Conservation (phyloP, 2,888 invertebrate species). For the Eremobia ochroleuca region DNA sequence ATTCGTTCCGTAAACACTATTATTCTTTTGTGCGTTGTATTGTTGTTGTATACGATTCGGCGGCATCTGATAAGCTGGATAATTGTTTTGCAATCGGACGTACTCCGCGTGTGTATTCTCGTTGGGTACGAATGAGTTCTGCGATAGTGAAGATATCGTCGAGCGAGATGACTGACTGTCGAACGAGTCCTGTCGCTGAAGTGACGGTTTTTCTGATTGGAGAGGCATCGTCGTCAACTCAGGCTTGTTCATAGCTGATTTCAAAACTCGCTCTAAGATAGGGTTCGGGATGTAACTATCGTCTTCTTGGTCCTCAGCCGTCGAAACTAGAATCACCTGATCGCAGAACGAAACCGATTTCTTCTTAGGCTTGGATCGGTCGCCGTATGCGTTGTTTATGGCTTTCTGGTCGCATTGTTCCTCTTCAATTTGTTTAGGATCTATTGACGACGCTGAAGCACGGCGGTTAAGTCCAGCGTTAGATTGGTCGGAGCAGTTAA, state of each 20-base stretch:
- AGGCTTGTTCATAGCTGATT: constrained; percentile 95
- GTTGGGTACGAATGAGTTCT: constrained; percentile 82
- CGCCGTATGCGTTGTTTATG: constrained; percentile 83
- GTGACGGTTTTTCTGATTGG: constrained; percentile 87
- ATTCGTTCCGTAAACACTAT: constrained; percentile 80
- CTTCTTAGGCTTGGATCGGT: constrained; percentile 94
- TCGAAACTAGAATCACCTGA: constrained; percentile 97
- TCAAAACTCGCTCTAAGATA: constrained; percentile 95
- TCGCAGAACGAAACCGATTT: constrained; percentile 99
- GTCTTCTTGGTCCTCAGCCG: constrained; percentile 97
- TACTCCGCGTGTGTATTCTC: constrained; percentile 84
- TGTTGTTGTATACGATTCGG: constrained; percentile 83
- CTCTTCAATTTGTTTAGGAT: constrained; percentile 86
- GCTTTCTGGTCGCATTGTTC: constrained; percentile 83
- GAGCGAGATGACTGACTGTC: constrained; percentile 90
- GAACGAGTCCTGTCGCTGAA: constrained; percentile 89
- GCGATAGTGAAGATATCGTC: constrained; percentile 88
- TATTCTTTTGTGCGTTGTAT: constrained; percentile 81
- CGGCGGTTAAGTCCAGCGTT: constrained; percentile 82
- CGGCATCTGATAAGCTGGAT: constrained; percentile 83
- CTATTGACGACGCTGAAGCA: constrained; percentile 86
- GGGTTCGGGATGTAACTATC: constrained; percentile 98
- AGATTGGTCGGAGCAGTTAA: constrained; percentile 85
- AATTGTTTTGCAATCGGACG: constrained; percentile 82
- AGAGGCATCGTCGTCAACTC: constrained; percentile 90